These are phyloP conservation scores for Eristalis tenax DNA, from an alignment of 2,888 invertebrate species.

Conservation along the genomic window DNA sequence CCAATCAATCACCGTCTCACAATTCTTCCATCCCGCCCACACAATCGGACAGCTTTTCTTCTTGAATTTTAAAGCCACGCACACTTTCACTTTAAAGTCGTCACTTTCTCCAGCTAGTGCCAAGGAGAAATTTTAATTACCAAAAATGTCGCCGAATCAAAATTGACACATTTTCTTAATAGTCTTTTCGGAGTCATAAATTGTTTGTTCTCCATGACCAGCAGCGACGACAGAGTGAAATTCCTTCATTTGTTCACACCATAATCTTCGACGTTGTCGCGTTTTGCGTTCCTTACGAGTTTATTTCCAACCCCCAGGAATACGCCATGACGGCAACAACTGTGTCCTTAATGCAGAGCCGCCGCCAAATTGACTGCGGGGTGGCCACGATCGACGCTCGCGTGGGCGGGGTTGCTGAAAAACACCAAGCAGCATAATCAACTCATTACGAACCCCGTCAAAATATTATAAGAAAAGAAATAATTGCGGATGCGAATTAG, in stretches of 20 bases:
- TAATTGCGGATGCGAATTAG: constrained; percentile 71
- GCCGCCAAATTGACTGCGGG: constrained; percentile 10
- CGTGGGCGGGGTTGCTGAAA: constrained; percentile 32
- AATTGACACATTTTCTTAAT: constrained; percentile 72
- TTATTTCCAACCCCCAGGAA: constrained; percentile 49
- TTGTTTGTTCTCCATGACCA: constrained; percentile 66
- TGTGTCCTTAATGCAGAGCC: constrained; percentile 57
- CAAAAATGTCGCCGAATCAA: constrained; percentile 66
- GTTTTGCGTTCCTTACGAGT: constrained; percentile 44
- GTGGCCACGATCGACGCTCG: background rate
- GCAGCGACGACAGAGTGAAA: constrained; percentile 22
- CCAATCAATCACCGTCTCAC: background rate
- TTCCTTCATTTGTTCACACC: constrained; percentile 56
- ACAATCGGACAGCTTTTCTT: background rate
- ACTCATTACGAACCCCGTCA: constrained; percentile 74
- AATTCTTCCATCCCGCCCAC: background rate
- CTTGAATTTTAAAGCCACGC: background rate
- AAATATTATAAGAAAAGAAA: constrained; percentile 73
- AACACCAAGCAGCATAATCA: constrained; percentile 72
- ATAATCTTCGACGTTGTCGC: constrained; percentile 59
- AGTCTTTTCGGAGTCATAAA: constrained; percentile 67
- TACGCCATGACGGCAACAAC: constrained; percentile 52
- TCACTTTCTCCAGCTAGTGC: constrained; percentile 12
- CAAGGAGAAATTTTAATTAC: constrained; percentile 65
- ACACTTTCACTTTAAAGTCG: background rate